A percentile compares a stretch with the other conserved stretches of the same genome.
Conservation (phyloP, 2,888 invertebrate genomes). For the Cyclophora albipunctata region DNA sequence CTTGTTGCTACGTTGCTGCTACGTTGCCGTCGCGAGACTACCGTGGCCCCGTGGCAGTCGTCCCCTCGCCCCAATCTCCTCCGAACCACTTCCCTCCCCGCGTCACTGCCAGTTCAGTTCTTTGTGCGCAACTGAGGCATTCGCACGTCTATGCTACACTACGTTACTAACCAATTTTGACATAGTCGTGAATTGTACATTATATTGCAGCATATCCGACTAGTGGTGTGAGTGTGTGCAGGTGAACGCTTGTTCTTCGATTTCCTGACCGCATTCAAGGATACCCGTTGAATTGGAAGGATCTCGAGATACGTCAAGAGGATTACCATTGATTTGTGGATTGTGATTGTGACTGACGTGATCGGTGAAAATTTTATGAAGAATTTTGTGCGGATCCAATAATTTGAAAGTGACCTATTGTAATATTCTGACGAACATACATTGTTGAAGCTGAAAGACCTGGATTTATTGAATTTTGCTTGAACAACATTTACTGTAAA, state of each 20-base stretch:
- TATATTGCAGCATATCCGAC: conserved; percentile 35
- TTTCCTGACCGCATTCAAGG: conserved; percentile 51
- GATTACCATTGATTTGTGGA: conserved; percentile 31
- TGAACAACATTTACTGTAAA: conserved; percentile 8
- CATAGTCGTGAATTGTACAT: conserved; percentile 43
- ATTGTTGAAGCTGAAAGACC: conserved; percentile 17
- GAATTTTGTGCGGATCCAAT: conserved; percentile 24
- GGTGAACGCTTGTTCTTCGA: conserved; percentile 45
- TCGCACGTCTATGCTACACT: conserved; percentile 49
- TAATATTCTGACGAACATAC: conserved; percentile 20
- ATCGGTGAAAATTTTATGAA: conserved; percentile 19
- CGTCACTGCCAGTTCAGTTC: conserved; percentile 74
- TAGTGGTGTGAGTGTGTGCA: conserved; percentile 52
- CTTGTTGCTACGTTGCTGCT: conserved; percentile 69
- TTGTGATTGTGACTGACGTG: conserved; percentile 48
- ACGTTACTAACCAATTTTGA: conserved; percentile 44
- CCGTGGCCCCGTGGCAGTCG: conserved; percentile 37
- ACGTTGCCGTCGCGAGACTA: conserved; percentile 50
- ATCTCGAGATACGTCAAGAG: conserved; percentile 27
- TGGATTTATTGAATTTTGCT: conserved; percentile 1
- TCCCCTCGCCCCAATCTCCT: conserved; percentile 45
- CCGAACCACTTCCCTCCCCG: conserved; percentile 55
- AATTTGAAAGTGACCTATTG: conserved; percentile 21
- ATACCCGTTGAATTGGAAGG: conserved; percentile 26
- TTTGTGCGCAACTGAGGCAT: conserved; percentile 66